Base-by-base conservation (phyloP, 2,888 invertebrate species). In the Plemyria rubiginata region DNA sequence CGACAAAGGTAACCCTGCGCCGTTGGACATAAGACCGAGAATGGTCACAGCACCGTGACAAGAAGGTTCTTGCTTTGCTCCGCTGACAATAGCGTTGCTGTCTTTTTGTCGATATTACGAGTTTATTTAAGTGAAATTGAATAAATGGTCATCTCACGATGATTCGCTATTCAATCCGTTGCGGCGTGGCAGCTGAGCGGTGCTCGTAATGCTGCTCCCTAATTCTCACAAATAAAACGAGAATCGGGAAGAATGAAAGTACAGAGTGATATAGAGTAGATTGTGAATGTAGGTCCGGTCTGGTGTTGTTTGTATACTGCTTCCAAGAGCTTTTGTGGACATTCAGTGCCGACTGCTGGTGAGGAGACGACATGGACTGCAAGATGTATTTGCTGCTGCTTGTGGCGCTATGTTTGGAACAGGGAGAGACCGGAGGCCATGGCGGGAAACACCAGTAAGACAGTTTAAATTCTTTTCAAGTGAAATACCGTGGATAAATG, bases 51-150 rank as follows among this genome's bases (percentile, higher is more conserved):
- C 69, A 52, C 56, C 54, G 65, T 58, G 65, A 65, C 66, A 56
- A 63, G 71, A 71, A 71, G 74, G 76, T 77, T 77, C 76, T 77
- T 75, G 77, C 76, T 83, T 78, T 80, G 84, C 79, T 81, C 73
- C 77, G 79, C 71, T 79, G 82, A 80, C 84, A 85, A 79, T 74
- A 65, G 74, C 73, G 69, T 81, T 79, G 83, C 88, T 78, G 82
- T 87, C 87, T 88, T 91, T 91, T 91, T 92, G 87, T 86, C 82
- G 81, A 89, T 84, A 90, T 89, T 87, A 87, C 90, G 79, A 86
- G 87, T 90, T 90, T 90, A 90, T 91, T 91, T 91, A 90, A 91
- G 90, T 86, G 92, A 91, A 93, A 92, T 91, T 90, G 85, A 89
- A 92, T 93, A 93, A 93, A 93, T 90, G 90, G 89, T 87, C 87